A percentile compares a stretch with the other conserved stretches of the same genome.
phyloP scores from a whole-genome alignment of 2,797 vertebrate genomes.

The Aeoliscus strigatus region DNA sequence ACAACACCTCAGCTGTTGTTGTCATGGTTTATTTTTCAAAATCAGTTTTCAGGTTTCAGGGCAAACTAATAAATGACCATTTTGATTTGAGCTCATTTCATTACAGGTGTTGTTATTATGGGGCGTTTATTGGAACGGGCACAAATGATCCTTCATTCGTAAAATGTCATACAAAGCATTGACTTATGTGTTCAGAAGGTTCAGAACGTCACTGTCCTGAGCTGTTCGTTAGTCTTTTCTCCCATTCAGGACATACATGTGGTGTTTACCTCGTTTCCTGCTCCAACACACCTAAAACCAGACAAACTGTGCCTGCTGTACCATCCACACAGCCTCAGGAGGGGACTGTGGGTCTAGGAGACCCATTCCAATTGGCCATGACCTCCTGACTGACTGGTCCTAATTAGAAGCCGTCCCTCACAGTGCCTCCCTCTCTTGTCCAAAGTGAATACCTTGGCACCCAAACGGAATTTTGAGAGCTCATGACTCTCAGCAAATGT shows the following conservation, averaged over 20 bases:
- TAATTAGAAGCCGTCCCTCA: conserved; percentile 64
- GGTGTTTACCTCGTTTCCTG: conserved; percentile 21
- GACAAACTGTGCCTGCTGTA: conserved; percentile 17
- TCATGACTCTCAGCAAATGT: conserved; percentile 27
- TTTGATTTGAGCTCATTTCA: too few relatives aligned
- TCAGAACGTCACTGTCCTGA: conserved; percentile 15
- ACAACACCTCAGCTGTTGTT: too few relatives aligned
- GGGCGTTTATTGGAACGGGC: too few relatives aligned
- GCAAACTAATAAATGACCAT: too few relatives aligned
- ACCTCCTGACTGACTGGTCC: conserved; percentile 63
- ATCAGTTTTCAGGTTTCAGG: too few relatives aligned
- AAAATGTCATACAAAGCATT: neutral
- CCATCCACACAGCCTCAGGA: conserved; percentile 25
- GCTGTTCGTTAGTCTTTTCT: conserved; percentile 16
- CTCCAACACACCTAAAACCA: conserved; percentile 40
- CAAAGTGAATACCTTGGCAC: conserved; percentile 70
- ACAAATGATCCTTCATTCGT: too few relatives aligned
- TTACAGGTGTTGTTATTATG: too few relatives aligned
- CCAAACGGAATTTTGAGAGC: conserved; percentile 60
- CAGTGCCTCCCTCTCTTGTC: conserved; percentile 60
- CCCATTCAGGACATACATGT: conserved; percentile 18
- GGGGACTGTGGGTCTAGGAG: conserved; percentile 43
- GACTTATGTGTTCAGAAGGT: too few relatives aligned
- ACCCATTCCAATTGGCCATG: conserved; percentile 52
- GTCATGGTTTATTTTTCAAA: too few relatives aligned